Conservation (phyloP, 1,140 invertebrate genomes). For the Drosophila obscura region DNA sequence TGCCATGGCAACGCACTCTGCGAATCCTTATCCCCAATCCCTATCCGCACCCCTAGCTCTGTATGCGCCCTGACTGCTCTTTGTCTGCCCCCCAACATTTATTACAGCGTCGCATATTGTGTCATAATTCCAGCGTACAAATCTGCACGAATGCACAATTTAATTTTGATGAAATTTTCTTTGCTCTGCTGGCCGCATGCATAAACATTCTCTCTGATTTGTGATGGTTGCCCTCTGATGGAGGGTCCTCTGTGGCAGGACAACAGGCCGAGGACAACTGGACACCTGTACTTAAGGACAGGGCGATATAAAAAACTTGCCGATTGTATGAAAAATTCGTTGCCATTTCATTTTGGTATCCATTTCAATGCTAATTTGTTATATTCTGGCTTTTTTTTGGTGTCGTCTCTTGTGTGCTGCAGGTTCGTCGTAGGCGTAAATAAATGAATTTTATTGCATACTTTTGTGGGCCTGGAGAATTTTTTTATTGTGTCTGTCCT, state of each 20-base stretch:
- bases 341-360: slow-evolving; percentile 23
- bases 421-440: slow-evolving; percentile 34
- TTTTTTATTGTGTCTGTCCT: slow-evolving; percentile 10
- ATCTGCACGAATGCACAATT: slow-evolving; percentile 60
- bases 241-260: slow-evolving; percentile 16
- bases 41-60: too few species aligned
- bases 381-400: slow-evolving; percentile 31
- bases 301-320: slow-evolving; percentile 37
- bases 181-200: slow-evolving; percentile 15
- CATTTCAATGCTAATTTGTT: slow-evolving; percentile 57
- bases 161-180: slow-evolving; percentile 56
- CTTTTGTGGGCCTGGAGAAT: slow-evolving; percentile 22
- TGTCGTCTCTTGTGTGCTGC: too few species aligned
- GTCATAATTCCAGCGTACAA: slow-evolving; percentile 51
- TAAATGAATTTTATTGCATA: slow-evolving; percentile 57
- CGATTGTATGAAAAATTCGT: slow-evolving; percentile 48
- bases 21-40: not conserved
- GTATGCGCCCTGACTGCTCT: slow-evolving; percentile 3
- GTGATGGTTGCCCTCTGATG: slow-evolving; percentile 35
- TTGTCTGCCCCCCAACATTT: slow-evolving; percentile 43
- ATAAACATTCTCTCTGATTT: slow-evolving; percentile 49
- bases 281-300: slow-evolving; percentile 19
- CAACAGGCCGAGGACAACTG: slow-evolving; percentile 6
- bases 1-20: slow-evolving; percentile 30
- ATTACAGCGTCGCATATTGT: slow-evolving; percentile 50